Evolutionary conservation across 2,113 vertebrate genomes (phyloP), one percentile per base, ranked within the genome.

Genomic region (Emberiza fucata): DNA sequence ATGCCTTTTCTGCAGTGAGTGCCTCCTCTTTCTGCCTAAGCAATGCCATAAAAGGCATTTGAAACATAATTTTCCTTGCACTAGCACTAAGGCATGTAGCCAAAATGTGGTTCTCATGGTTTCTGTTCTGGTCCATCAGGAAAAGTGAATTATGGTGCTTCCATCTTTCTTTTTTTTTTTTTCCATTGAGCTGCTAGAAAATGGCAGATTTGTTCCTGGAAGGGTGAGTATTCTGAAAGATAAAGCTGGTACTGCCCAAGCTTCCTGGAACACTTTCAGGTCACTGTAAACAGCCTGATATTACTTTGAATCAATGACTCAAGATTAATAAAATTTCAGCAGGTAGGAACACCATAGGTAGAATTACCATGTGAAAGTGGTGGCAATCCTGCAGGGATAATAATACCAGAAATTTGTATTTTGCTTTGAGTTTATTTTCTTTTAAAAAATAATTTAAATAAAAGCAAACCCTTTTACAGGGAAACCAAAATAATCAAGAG

Each of bases 61-160:
- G 35, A 50, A 76, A 50, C 17, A 27, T 18, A 14, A 5, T 35
- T 82, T 44, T 50, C 14, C 15, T 80, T 33, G 28, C 79, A 45
- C 40, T 70, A 50, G 22, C 42, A 22, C 25, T 77, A 35, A 28
- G 56, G 19, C 37, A 23, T 0, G 0, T 21, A 71, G 42, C 14
- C n/a, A 63, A 77, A 69, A 69, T 17, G 40, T 1, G 1, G 5
- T 25, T 53, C n/a, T 82, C 50, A 39, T 21, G 8, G 31, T 12
- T 88, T 82, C 33, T 63, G 8, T 70, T 20, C 50, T 45, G 9
- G 21, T 63, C 21, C 35, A 22, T 19, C 31, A 73, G 12, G 22
- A 82, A 90, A 44, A 53, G 6, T 0, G 0, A 40, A 40, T 57
- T 27, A 35, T 11, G 12, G 21, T 6, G 9, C 42, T 77, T 61